Evolutionary conservation across 2,113 vertebrate genomes (phyloP), one percentile per base, ranked within the genome.

Genomic region (Onychostoma macrolepis): DNA sequence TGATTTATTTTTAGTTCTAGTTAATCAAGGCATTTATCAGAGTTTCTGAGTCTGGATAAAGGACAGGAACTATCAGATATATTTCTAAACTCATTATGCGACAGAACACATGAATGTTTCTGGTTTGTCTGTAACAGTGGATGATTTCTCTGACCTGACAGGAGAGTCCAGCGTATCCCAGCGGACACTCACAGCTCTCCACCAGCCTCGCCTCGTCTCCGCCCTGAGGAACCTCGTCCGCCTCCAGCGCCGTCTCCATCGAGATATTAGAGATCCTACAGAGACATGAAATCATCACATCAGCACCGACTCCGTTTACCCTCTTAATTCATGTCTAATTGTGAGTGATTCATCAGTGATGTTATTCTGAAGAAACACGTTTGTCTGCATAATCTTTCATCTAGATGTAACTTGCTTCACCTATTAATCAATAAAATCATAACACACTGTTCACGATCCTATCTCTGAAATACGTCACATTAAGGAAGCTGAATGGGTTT

Each of bases 181-280:
- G 71, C n/a, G 98, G 98, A 89, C 98, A 99, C 63, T 90, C 28
- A 21, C 98, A 99, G 0, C 93, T 94, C 92, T 99, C 98, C 2
- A 99, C 91, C 36, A 95, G 90, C 53, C 78, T 92, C 15, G 97
- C 97, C 21, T 15, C 30, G 76, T 91, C 86, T 53, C 84, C 85
- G 0, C 74, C 90, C 0, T 88, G 75, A 26, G 93, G 91, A 75
- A 78, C 91, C 5, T 92, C 93, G 1, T 92, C 94, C 4, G 86
- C 93, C 74, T 96, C 94, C 41, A 95, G 88, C 12, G 96, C 96
- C 6, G 93, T 94, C 80, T 98, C 97, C 96, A 99, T 92, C 5
- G 96, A 97, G 82, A 99, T 95, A 87, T 98, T 96, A 26, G 97
- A 94, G 87, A 99, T 98, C 91, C 98, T 99, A 80, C 33, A 87